phyloP scores from a whole-genome alignment of 2,797 vertebrate genomes.

The Propithecus perrieri region DNA sequence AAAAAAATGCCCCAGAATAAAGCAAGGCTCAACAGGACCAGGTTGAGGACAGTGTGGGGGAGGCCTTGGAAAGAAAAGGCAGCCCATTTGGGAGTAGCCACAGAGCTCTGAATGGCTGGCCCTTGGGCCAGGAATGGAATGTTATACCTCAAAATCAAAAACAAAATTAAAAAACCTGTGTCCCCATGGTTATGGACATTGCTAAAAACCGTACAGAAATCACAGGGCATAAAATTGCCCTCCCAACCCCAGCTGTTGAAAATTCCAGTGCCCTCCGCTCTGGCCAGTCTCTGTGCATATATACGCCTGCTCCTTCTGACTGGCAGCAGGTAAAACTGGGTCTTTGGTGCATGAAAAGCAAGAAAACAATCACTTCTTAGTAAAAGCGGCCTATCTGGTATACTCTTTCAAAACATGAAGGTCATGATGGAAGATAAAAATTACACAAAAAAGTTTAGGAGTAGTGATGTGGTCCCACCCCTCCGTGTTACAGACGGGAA shows the following conservation, averaged over 20 bases:
- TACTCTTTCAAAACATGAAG: constrained; percentile 26
- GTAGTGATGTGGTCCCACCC: not conserved
- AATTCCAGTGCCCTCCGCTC: not conserved
- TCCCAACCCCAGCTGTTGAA: not conserved
- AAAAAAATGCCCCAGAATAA: constrained; percentile 70
- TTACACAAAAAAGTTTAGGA: not conserved
- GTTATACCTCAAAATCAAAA: not conserved
- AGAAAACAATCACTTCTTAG: not conserved
- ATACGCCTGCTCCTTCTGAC: not conserved
- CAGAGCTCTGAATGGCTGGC: not conserved
- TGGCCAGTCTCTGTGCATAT: not conserved
- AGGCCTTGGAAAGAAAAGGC: not conserved
- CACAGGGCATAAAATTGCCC: not conserved
- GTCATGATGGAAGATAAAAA: not conserved
- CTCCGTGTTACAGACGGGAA: not conserved
- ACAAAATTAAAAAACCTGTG: not conserved
- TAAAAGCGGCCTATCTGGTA: not conserved
- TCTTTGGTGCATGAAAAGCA: not conserved
- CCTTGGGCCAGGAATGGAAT: not conserved
- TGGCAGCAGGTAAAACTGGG: not conserved
- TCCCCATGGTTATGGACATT: not conserved
- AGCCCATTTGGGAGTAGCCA: fast-evolving
- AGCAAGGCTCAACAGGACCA: constrained; percentile 78
- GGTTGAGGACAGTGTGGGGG: not conserved
- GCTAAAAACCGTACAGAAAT: not conserved